Conservation (phyloP, 92 coral and sea anemone species). For the Galaxea fascicularis region DNA sequence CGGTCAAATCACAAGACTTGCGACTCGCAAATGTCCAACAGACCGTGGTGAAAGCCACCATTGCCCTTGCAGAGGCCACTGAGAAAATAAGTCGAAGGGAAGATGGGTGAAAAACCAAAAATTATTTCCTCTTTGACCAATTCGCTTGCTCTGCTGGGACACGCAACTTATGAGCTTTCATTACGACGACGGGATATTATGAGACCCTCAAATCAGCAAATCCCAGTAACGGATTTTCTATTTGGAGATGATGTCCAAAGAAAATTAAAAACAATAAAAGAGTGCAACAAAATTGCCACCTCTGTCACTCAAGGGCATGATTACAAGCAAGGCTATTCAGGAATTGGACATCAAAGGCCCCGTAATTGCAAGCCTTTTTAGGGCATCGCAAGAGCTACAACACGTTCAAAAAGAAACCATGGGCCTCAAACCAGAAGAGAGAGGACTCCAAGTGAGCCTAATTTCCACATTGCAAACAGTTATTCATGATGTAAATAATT, state of each 20-base stretch:
- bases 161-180: no score
- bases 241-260: constrained; percentile 60
- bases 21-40: constrained; percentile 48
- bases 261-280: constrained; percentile 42
- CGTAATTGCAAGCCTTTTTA: constrained; percentile 15
- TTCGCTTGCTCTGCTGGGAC: no score
- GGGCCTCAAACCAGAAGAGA: constrained; percentile 29
- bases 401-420: constrained; percentile 29
- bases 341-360: constrained; percentile 18
- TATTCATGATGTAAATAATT: constrained; percentile 39
- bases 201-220: constrained; percentile 40
- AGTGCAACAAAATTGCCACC: constrained; percentile 49
- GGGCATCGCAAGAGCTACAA: constrained; percentile 34
- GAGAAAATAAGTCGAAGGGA: neutral
- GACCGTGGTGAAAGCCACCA: constrained; percentile 45
- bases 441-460: constrained; percentile 36
- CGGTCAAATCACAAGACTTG: constrained; percentile 40
- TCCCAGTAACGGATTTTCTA: no score
- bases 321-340: constrained; percentile 7
- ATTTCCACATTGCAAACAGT: neutral
- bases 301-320: constrained; percentile 35
- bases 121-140: neutral
- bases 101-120: constrained; percentile 3
- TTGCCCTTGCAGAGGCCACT: neutral
- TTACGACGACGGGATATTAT: no score